phyloP scores from a whole-genome alignment of 2,113 vertebrate genomes.

The Picathartes gymnocephalus region DNA sequence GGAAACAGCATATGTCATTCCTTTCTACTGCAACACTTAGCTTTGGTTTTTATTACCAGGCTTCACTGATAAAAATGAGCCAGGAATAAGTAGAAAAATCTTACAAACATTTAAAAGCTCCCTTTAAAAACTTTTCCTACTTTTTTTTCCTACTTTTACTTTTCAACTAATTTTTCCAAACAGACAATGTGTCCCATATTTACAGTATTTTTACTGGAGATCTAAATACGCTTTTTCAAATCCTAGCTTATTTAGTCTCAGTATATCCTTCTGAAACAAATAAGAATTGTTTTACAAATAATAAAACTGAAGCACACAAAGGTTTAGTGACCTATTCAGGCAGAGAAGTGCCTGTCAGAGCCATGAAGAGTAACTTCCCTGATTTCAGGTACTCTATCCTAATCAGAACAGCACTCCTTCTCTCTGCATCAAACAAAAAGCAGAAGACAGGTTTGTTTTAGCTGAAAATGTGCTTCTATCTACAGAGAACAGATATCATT shows the following conservation, averaged over 20 bases:
- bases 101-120: neutral
- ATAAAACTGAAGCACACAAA: neutral
- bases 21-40: neutral
- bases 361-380: neutral
- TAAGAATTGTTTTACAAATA: neutral
- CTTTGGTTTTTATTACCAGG: neutral
- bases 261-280: neutral
- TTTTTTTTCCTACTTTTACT: neutral
- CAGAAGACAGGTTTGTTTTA: conserved; percentile 21
- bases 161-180: neutral
- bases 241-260: neutral
- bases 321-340: neutral
- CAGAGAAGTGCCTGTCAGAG: neutral
- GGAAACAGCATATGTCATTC: neutral
- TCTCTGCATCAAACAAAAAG: neutral
- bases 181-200: neutral
- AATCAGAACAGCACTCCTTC: neutral
- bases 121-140: neutral
- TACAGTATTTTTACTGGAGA: neutral
- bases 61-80: neutral
- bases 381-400: neutral
- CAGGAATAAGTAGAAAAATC: neutral
- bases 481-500: neutral
- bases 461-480: neutral
- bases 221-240: neutral